Evolutionary conservation across 2,888 invertebrate species (phyloP).

Genomic region (Apeira syringaria): DNA sequence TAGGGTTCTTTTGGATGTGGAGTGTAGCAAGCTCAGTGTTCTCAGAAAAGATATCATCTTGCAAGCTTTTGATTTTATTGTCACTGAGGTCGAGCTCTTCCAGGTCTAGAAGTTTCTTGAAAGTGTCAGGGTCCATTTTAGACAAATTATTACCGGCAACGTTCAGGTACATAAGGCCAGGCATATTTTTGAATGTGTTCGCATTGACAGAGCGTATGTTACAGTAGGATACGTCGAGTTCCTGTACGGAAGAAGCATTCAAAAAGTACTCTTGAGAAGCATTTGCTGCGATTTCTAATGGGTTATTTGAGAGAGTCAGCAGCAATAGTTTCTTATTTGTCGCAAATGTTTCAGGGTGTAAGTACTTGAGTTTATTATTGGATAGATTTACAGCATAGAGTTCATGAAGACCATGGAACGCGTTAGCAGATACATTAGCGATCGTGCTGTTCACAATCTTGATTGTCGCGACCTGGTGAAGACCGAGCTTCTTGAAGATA

Average conservation of each 20-base stretch:
- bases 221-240: constrained; percentile 88
- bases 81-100: constrained; percentile 89
- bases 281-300: constrained; percentile 76
- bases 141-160: constrained; percentile 87
- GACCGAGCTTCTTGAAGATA: constrained; percentile 85
- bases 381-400: constrained; percentile 88
- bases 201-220: constrained; percentile 86
- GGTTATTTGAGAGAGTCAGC: constrained; percentile 87
- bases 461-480: constrained; percentile 86
- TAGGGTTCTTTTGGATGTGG: constrained; percentile 87
- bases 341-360: constrained; percentile 88
- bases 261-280: constrained; percentile 77
- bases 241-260: constrained; percentile 86
- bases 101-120: constrained; percentile 85
- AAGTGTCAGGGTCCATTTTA: constrained; percentile 83
- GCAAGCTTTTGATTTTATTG: constrained; percentile 86
- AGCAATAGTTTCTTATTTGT: constrained; percentile 86
- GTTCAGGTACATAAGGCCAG: constrained; percentile 86
- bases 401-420: constrained; percentile 87
- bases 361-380: constrained; percentile 85
- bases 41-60: constrained; percentile 85
- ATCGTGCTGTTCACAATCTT: constrained; percentile 88
- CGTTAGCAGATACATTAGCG: constrained; percentile 85
- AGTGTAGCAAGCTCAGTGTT: constrained; percentile 87
- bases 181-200: constrained; percentile 85